Evolutionary conservation across 30 jellyfish, hydroid and myxozoan genomes (phyloP).

Genomic region (Calvadosia cruxmelitensis): DNA sequence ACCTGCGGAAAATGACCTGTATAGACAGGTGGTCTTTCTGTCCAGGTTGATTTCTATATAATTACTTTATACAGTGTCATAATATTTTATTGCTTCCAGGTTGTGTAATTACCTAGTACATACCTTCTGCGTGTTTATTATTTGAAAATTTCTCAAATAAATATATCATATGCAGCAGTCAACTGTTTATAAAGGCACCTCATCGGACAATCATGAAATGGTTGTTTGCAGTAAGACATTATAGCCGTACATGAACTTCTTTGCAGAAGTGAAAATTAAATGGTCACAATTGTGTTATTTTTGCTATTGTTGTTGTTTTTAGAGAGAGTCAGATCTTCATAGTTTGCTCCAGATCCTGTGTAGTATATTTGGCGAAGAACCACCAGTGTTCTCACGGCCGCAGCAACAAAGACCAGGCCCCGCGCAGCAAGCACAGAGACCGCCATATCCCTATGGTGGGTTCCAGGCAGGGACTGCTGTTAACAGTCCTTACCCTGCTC

Average conservation of each 20-base stretch:
- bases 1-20: no score
- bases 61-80: no score
- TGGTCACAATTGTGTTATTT: neutral
- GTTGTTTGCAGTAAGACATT: no score
- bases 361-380: slow-evolving; percentile 52
- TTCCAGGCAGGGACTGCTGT: slow-evolving; percentile 21
- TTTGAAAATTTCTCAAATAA: neutral
- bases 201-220: no score
- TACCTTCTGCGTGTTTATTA: neutral
- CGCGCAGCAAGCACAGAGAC: slow-evolving; percentile 44
- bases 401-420: slow-evolving; percentile 21
- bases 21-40: no score
- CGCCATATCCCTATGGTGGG: slow-evolving; percentile 13
- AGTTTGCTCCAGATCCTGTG: slow-evolving; percentile 46
- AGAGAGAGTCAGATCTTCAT: slow-evolving; percentile 53
- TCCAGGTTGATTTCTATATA: no score
- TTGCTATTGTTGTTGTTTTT: neutral
- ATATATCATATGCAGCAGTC: no score
- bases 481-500: slow-evolving; percentile 46
- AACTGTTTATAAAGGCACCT: no score
- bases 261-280: no score
- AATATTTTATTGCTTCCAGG: neutral
- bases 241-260: no score
- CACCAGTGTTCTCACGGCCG: slow-evolving; percentile 69
- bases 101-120: neutral